Percentiles rank a stretch among this genome's conserved stretches.
phyloP scores from a whole-genome alignment of 1,140 invertebrate genomes.

The Zaprionus tsacasi region DNA sequence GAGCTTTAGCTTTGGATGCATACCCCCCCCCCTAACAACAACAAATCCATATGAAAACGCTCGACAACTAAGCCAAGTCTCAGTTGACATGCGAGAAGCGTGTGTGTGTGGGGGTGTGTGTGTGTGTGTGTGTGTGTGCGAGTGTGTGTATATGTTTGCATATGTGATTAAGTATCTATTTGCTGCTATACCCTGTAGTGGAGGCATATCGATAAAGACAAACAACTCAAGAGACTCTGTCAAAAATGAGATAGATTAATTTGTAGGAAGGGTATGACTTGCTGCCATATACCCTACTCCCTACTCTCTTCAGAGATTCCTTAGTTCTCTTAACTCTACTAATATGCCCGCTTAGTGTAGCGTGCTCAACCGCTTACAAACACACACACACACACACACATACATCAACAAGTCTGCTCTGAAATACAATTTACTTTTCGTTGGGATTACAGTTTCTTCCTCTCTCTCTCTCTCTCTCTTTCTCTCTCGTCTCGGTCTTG shows the following conservation, averaged over 20 bases:
- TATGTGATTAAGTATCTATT: constrained; percentile 51
- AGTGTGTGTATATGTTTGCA: constrained; percentile 23
- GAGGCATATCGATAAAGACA: background rate
- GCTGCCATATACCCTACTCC: background rate
- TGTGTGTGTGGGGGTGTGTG: constrained; percentile 1
- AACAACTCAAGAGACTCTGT: background rate
- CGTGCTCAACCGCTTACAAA: constrained; percentile 25
- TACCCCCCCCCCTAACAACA: constrained; percentile 25
- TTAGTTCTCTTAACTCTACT: background rate
- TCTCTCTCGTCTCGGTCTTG: constrained; percentile 34
- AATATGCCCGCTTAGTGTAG: constrained; percentile 24
- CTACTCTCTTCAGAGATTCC: background rate
- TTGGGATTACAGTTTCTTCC: constrained; percentile 64
- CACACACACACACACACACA: constrained; percentile 23
- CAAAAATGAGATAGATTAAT: background rate
- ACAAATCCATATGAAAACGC: constrained; percentile 32
- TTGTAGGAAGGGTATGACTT: background rate
- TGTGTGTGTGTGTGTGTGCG: constrained; percentile 4
- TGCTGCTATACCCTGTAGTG: constrained; percentile 22
- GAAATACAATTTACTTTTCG: constrained; percentile 80
- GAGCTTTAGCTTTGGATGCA: constrained; percentile 33
- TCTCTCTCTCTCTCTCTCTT: background rate
- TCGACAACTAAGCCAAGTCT: constrained; percentile 34
- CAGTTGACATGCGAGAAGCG: constrained; percentile 32
- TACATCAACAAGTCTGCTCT: constrained; percentile 76